A percentile compares a stretch with the other conserved stretches of the same genome.
These are phyloP conservation scores for Pseudopleuronectes americanus DNA, from an alignment of 2,797 vertebrate species.

Conservation along the genomic window DNA sequence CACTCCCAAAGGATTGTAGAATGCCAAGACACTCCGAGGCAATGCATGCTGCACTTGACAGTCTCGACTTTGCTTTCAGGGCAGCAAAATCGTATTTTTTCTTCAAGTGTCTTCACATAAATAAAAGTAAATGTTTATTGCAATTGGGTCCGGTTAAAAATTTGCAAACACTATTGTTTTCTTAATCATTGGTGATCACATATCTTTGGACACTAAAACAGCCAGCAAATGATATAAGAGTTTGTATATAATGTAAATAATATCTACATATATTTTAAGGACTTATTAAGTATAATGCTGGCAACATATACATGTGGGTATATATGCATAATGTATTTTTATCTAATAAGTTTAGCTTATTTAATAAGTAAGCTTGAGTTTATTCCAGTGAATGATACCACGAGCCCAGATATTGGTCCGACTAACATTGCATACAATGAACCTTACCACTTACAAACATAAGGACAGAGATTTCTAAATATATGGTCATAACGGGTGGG, in stretches of 20 bases:
- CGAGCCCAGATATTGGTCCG: neutral
- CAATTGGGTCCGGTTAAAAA: too few relatives aligned
- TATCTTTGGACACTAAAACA: too few relatives aligned
- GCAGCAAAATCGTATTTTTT: conserved; percentile 16
- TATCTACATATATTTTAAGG: neutral
- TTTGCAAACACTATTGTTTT: too few relatives aligned
- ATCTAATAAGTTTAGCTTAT: too few relatives aligned
- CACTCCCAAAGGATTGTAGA: conserved; percentile 57
- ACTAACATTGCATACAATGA: conserved; percentile 5
- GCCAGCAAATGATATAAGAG: too few relatives aligned
- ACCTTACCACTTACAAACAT: neutral
- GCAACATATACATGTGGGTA: too few relatives aligned
- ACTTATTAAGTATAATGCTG: too few relatives aligned
- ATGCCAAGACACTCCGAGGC: conserved; percentile 58
- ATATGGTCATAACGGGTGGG: conserved; percentile 48
- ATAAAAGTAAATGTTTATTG: neutral
- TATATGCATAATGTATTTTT: too few relatives aligned
- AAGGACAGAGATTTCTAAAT: conserved; percentile 37
- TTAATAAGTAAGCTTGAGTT: too few relatives aligned
- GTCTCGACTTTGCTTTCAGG: conserved; percentile 42
- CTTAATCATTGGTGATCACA: too few relatives aligned
- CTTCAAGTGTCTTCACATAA: neutral
- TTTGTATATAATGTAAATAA: neutral
- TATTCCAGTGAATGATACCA: neutral
- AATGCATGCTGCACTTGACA: conserved; percentile 47